These are phyloP conservation scores for Xestia xanthographa DNA, from an alignment of 2,888 invertebrate genomes.

Conservation along the genomic window DNA sequence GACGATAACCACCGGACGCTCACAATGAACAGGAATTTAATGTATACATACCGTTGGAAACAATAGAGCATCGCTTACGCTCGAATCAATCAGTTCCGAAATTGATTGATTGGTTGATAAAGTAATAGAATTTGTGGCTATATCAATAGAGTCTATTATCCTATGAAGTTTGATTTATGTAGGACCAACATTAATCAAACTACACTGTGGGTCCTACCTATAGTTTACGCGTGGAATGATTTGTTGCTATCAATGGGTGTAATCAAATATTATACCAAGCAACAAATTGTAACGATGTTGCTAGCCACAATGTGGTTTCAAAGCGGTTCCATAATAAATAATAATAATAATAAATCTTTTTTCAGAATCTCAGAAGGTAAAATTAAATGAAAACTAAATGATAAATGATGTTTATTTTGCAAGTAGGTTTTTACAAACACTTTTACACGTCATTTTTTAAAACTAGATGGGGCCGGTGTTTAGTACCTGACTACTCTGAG, in stretches of 20 bases:
- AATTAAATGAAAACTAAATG: too few species aligned
- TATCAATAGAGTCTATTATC: neutral
- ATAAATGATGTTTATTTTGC: too few species aligned
- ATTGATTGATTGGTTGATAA: conserved; percentile 11
- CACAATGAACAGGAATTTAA: neutral
- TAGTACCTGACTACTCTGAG: too few species aligned
- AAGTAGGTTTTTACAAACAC: too few species aligned
- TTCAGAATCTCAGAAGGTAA: too few species aligned
- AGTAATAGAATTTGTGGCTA: neutral
- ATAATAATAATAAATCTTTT: too few species aligned
- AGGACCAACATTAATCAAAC: neutral
- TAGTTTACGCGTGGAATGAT: neutral
- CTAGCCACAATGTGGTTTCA: neutral
- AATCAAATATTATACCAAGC: neutral
- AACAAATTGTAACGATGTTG: neutral
- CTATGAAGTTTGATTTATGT: neutral
- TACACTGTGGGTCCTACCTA: neutral
- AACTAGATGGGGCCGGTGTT: too few species aligned
- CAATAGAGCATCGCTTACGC: conserved; percentile 19
- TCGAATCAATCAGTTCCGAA: conserved; percentile 27
- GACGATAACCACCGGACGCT: conserved; percentile 15
- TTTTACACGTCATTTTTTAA: too few species aligned
- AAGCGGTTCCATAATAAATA: neutral
- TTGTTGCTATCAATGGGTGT: conserved; percentile 5
- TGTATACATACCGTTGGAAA: conserved; percentile 15